Base-by-base conservation (phyloP, 2,113 vertebrate genomes). In the Myxocyprinus asiaticus region DNA sequence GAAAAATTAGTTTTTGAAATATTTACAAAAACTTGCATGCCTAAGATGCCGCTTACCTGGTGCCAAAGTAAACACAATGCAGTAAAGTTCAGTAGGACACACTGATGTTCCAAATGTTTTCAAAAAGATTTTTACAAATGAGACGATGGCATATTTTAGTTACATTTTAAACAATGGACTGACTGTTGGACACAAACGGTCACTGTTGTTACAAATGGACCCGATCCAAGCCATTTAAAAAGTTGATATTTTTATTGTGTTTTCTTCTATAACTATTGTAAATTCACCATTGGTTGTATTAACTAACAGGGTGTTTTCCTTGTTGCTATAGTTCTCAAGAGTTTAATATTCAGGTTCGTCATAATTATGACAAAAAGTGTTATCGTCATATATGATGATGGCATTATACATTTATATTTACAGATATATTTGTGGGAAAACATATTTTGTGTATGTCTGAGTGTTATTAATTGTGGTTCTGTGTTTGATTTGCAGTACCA, bases 401-500 rank as follows among this genome's bases (percentile, higher is more conserved):
- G 9, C 43, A 33, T 33, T 33, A 33, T 33, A 33, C 22, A 33
- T 33, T 33, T 33, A 33, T 33, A 33, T 33, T 33, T 33, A 33
- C 22, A 33, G 22, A 33, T 33, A 33, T 33, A 33, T 33, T 33
- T 33, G 22, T 33, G 15, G 6, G 9, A 78, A 1, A 50, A 48
- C 6, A 9, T 70, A 12, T 22, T 42, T 47, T 8, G 42, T 33
- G 43, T 33, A 33, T 33, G 22, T 33, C 22, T 33, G 22, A 33
- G 22, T 67, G 67, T 64, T 58, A 81, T 75, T 14, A 65, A 22
- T 50, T 8, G 64, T 56, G 67, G 67, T 67, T 75, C 53, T 51
- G 64, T 45, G 66, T 67, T 6, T 12, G 17, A 47, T 64, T 15
- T 5, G 67, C 62, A 44, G 55, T 61, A 59, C 10, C 6, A 4